Evolutionary conservation across 2,888 invertebrate genomes (phyloP), one percentile per base, ranked within the genome.

Genomic region (Yponomeuta cagnagella): DNA sequence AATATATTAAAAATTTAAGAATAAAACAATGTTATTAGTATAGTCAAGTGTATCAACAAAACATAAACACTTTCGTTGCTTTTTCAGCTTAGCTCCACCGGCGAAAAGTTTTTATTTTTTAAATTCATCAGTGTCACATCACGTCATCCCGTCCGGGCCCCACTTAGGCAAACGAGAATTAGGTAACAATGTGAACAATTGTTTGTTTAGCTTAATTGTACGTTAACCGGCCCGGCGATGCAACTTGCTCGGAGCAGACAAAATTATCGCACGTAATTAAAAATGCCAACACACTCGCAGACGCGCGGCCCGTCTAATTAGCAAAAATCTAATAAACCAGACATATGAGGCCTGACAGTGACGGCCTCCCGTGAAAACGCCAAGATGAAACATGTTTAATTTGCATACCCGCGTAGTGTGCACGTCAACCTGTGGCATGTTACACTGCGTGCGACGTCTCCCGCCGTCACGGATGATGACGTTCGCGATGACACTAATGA

Each of bases 321-420:
- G 88, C 89, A 91, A 90, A 90, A 91, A 90, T 90, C 90, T 92
- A 90, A 90, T 90, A 90, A 89, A 90, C 68, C 71, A 89, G 87
- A 88, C 89, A 81, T 83, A 84, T 83, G 81, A 73, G 85, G 52
- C 85, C 81, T 86, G 92, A 91, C 92, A 91, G 88, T 90, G 90
- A 92, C 90, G 86, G 77, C 90, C 88, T 84, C 85, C 85, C 86
- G 86, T 89, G 88, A 87, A 91, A 89, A 90, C 86, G 87, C 85
- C 89, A 90, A 90, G 90, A 90, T 90, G 90, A 90, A 88, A 89
- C 85, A 86, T 85, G 88, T 87, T 91, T 91, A 90, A 92, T 92
- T 91, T 90, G 83, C 86, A 85, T 84, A 83, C 73, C 73, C 73
- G 52, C 15, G 70, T 63, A 68, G 68, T 69, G 70, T 72, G 68